phyloP scores from a whole-genome alignment of 2,797 vertebrate genomes.

The Echiichthys vipera region DNA sequence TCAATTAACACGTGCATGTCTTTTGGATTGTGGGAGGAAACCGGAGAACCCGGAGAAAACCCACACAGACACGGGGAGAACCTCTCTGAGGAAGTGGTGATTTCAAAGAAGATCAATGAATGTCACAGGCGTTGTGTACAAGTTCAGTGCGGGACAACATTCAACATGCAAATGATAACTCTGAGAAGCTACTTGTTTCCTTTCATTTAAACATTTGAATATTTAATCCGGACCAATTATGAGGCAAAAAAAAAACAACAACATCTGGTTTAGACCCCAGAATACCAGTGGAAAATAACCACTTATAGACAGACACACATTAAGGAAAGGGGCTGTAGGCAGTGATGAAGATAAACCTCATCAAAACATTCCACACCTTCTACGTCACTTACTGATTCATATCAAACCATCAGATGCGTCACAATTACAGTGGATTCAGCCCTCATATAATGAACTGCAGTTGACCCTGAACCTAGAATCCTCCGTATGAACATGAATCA shows the following conservation, averaged over 20 bases:
- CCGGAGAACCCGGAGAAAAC: too few relatives aligned
- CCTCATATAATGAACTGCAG: conserved; percentile 19
- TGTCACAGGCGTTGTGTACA: neutral
- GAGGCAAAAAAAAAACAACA: neutral
- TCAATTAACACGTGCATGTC: too few relatives aligned
- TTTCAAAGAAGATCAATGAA: conserved; percentile 1
- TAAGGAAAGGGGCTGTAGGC: neutral
- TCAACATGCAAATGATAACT: neutral
- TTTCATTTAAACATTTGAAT: too few relatives aligned
- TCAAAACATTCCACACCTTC: neutral
- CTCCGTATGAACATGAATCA: conserved; percentile 44
- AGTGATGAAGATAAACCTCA: neutral
- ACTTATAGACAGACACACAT: neutral
- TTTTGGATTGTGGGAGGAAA: too few relatives aligned
- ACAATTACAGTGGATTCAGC: conserved; percentile 5
- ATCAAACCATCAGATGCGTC: neutral
- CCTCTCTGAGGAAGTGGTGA: too few relatives aligned
- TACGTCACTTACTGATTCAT: neutral
- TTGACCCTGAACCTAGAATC: conserved; percentile 30
- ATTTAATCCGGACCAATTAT: neutral
- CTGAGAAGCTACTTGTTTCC: neutral
- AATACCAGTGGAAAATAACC: neutral
- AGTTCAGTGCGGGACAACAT: neutral
- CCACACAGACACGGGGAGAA: too few relatives aligned
- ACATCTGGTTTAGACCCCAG: neutral